phyloP scores from a whole-genome alignment of 2,888 invertebrate species.

The Gerris lacustris region DNA sequence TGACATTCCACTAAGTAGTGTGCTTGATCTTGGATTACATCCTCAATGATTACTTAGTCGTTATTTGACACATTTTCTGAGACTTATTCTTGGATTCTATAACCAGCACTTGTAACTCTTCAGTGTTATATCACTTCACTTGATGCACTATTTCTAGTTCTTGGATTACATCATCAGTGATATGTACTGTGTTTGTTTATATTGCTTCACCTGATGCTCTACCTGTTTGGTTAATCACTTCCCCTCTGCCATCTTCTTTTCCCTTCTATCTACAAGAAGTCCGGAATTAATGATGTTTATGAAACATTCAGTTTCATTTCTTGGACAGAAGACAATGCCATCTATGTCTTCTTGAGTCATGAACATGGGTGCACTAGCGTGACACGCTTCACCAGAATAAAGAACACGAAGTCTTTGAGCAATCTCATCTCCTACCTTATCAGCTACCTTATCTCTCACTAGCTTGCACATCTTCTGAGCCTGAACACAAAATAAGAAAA shows the following conservation, averaged over 20 bases:
- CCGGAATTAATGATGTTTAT: background rate
- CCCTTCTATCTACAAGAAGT: background rate
- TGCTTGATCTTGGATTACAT: too few relatives aligned
- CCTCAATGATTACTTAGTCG: too few relatives aligned
- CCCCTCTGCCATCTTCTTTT: background rate
- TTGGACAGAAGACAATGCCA: background rate
- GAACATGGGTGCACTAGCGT: background rate
- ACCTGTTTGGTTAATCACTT: too few relatives aligned
- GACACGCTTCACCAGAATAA: background rate
- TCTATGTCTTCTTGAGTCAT: background rate
- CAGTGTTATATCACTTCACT: too few relatives aligned
- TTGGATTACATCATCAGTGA: too few relatives aligned
- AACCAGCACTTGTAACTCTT: too few relatives aligned
- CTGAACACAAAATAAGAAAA: background rate
- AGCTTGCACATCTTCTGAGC: background rate
- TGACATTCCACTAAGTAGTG: too few relatives aligned
- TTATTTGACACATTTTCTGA: too few relatives aligned
- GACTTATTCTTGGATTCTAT: too few relatives aligned
- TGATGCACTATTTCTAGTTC: too few relatives aligned
- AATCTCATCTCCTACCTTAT: background rate
- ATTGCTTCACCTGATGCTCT: too few relatives aligned
- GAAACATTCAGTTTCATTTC: background rate
- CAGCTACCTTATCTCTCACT: background rate
- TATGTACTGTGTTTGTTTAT: too few relatives aligned
- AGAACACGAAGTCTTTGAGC: background rate